Evolutionary conservation across 2,113 vertebrate species (phyloP).

Genomic region (Ictalurus punctatus): DNA sequence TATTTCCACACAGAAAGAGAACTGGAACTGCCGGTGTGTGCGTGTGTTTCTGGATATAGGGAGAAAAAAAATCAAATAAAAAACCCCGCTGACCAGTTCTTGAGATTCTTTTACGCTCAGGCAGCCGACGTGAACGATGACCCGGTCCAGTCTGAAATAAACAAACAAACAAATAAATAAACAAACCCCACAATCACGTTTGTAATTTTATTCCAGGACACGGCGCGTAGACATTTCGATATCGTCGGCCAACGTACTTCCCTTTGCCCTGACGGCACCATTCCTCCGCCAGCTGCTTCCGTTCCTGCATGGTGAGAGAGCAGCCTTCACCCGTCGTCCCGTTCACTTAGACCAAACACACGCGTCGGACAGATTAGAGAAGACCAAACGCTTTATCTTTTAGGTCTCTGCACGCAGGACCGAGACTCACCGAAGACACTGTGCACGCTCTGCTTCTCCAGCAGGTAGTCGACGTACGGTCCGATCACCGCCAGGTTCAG

Average conservation of each 20-base stretch:
- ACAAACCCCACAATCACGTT: not conserved
- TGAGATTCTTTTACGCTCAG: constrained; percentile 86
- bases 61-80: not conserved
- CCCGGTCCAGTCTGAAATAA: constrained; percentile 79
- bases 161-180: not conserved
- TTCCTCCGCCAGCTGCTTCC: constrained; percentile 81
- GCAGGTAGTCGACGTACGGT: constrained; percentile 87
- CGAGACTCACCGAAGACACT: constrained; percentile 86
- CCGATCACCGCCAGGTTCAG: constrained; percentile 79
- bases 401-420: not conserved
- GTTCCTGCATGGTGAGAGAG: constrained; percentile 83
- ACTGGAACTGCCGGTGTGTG: not conserved
- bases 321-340: constrained; percentile 93
- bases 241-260: constrained; percentile 72
- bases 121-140: constrained; percentile 92
- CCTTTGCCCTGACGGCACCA: constrained; percentile 82
- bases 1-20: not conserved
- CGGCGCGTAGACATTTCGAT: not conserved
- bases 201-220: not conserved
- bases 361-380: not conserved
- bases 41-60: not conserved
- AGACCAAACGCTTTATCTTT: not conserved
- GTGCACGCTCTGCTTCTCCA: constrained; percentile 79
- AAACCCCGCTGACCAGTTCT: constrained; percentile 77
- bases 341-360: constrained; percentile 81